phyloP scores from a whole-genome alignment of 2,113 vertebrate species.

The Prunella himalayana region DNA sequence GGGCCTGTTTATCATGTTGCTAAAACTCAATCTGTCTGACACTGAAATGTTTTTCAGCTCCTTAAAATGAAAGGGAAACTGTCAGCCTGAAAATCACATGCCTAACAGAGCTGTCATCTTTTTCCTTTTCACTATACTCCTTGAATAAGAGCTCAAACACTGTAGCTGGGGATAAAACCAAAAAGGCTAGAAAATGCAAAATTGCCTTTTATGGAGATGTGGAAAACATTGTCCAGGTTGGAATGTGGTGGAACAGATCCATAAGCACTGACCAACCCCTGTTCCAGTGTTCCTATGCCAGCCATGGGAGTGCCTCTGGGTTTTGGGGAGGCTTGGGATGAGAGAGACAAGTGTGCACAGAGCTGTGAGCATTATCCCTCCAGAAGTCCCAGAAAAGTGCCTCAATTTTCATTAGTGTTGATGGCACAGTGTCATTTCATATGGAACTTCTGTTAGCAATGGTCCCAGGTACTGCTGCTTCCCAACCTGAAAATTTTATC shows the following conservation, averaged over 20 bases:
- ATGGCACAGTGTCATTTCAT: background rate
- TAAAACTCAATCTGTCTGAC: conserved; percentile 55
- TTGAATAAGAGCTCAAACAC: background rate
- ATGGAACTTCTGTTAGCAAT: background rate
- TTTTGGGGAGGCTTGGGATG: background rate
- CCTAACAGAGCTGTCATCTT: conserved; percentile 29
- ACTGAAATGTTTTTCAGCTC: conserved; percentile 43
- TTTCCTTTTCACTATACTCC: background rate
- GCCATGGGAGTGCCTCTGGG: background rate
- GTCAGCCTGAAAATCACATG: conserved; percentile 50
- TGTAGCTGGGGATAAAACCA: background rate
- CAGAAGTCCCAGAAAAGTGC: background rate
- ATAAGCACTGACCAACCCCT: background rate
- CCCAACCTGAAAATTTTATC: background rate
- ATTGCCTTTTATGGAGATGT: background rate
- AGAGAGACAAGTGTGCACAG: background rate
- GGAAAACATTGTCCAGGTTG: background rate
- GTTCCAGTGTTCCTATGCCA: background rate
- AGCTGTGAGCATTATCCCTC: background rate
- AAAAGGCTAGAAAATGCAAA: background rate
- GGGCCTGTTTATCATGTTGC: conserved; percentile 53
- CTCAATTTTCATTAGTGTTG: background rate
- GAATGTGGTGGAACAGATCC: background rate
- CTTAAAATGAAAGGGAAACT: conserved; percentile 54
- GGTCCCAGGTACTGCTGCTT: background rate